These are phyloP conservation scores for Loris lydekkerianus DNA, from an alignment of 2,797 vertebrate genomes.

Conservation along the genomic window DNA sequence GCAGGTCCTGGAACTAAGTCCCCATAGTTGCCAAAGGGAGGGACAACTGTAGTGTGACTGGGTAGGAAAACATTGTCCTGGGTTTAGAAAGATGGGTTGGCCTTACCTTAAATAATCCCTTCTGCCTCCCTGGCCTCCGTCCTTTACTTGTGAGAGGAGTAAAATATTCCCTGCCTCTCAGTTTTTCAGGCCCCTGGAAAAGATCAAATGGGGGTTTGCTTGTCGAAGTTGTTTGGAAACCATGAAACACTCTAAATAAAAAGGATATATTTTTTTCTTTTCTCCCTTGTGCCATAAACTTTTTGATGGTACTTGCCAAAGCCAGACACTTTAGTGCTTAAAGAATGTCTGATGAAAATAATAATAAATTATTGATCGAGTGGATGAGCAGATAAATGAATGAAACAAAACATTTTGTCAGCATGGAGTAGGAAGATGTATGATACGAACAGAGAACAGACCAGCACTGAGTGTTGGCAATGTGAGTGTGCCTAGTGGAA, in stretches of 20 bases:
- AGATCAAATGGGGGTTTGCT: background rate
- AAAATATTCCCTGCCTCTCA: background rate
- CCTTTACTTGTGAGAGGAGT: background rate
- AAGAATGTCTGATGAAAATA: background rate
- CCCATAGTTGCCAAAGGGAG: background rate
- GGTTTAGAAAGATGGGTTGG: background rate
- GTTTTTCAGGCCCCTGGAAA: constrained; percentile 41
- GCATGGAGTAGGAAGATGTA: background rate
- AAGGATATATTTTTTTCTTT: background rate
- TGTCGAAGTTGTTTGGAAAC: background rate
- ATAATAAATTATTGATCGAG: background rate
- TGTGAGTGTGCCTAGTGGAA: background rate
- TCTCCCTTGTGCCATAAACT: background rate
- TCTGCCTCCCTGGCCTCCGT: background rate
- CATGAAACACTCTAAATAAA: background rate
- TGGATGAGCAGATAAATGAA: background rate
- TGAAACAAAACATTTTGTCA: background rate
- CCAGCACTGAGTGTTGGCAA: background rate
- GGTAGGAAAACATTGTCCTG: background rate
- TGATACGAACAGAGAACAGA: background rate
- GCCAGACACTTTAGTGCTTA: background rate
- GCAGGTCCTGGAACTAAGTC: background rate
- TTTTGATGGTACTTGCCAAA: background rate
- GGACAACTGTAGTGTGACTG: background rate
- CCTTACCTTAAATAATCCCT: background rate